Evolutionary conservation across 2,888 invertebrate genomes (phyloP).

Genomic region (Drosophila subsilvestris): DNA sequence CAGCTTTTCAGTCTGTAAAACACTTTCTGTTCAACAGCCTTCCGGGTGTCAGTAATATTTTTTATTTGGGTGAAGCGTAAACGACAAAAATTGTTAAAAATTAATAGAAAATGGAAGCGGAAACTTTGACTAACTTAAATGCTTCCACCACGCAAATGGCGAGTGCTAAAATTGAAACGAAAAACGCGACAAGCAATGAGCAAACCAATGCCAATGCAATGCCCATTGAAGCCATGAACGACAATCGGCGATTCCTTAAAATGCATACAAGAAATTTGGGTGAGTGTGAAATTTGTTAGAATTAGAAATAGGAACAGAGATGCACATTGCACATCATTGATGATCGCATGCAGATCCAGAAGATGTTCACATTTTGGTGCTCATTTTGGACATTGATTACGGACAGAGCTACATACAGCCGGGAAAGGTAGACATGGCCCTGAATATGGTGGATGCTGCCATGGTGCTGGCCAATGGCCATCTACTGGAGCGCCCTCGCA

Average conservation of each 20-base stretch:
- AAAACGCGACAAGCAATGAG: not conserved
- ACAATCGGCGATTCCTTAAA: not conserved
- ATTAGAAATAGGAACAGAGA: too few species aligned
- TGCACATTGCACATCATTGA: too few species aligned
- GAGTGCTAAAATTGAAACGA: not conserved
- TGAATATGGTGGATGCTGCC: not conserved
- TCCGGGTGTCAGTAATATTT: not conserved
- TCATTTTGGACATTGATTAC: conserved; percentile 8
- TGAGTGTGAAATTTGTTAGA: too few species aligned
- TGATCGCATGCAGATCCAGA: not conserved
- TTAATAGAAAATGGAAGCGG: not conserved
- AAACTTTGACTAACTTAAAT: not conserved
- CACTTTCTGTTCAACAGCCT: too few species aligned
- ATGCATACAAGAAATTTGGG: not conserved
- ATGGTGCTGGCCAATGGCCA: conserved; percentile 4
- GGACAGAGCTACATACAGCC: conserved; percentile 2
- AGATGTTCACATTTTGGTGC: conserved; percentile 7
- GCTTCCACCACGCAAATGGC: not conserved
- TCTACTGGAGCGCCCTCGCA: not conserved
- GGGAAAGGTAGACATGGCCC: not conserved
- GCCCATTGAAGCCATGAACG: not conserved
- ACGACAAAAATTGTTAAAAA: not conserved
- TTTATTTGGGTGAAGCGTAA: not conserved
- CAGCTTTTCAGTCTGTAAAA: too few species aligned
- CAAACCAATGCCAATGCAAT: not conserved